Evolutionary conservation across 1,140 invertebrate species (phyloP), one percentile per base, ranked within the genome.

Genomic region (Danaus melanippus): DNA sequence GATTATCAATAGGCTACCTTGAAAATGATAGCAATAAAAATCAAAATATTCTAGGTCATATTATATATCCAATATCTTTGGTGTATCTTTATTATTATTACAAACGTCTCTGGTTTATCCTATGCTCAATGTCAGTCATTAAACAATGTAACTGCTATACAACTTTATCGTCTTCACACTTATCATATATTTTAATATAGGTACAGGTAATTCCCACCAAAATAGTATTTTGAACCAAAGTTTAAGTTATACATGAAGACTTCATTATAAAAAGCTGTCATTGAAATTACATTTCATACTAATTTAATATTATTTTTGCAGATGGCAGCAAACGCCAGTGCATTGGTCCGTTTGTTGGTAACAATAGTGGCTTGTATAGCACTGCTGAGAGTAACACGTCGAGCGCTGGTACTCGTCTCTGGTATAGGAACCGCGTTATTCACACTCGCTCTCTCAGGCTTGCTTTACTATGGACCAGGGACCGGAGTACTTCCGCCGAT

Each of bases 291-390:
- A 32, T 48, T 48, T 12, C 17, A 8, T 32, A 4, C 21, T 32
- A 32, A 32, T 48, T 48, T 8, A 10, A 48, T 48, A 32, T 48
- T 39, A 15, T 48, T 48, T 48, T 70, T 70, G 12, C 72, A 86
- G 83, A 58, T 72, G 39, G 91, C 90, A 11, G 92, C 92, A 0
- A 91, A 92, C 60, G 86, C 91, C 21, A 92, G 90, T 1, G 92
- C 92, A 0, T 69, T 88, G 1, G 88, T 91, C 0, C 87, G 93
- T 46, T 87, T 92, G 8, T 49, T 88, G 1, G 91, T 92, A 60
- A 91, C 90, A 2, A 79, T 92, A 32, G 47, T 92, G 5, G 90
- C 91, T 10, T 93, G 91, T 64, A 71, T 90, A 10, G 73, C 93
- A 2, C 69, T 94, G 10, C 84, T 91, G 41, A 85, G 88, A 56